Conservation (phyloP, 2,113 vertebrate species). For the Sterrhoptilus dennistouni region DNA sequence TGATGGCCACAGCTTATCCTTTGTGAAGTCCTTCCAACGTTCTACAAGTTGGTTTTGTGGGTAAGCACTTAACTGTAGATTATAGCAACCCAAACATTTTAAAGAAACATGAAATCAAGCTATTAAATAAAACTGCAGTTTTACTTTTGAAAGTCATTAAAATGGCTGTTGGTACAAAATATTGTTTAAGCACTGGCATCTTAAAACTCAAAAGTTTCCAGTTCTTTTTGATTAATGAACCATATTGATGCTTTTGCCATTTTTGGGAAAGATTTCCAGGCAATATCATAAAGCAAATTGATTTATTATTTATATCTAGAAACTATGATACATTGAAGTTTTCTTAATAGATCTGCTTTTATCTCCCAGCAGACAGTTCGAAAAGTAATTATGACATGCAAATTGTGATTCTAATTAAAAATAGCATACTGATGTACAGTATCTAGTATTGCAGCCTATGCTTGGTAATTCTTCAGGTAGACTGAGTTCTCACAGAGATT, state of each 20-base stretch:
- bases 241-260: slow-evolving; percentile 9
- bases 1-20: not conserved
- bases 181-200: slow-evolving; percentile 11
- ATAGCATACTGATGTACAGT: slow-evolving; percentile 5
- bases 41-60: not conserved
- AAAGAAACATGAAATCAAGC: not conserved
- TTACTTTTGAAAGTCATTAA: slow-evolving; percentile 43
- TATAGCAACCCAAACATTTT: not conserved
- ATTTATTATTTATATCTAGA: slow-evolving; percentile 45
- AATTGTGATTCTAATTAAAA: slow-evolving; percentile 63
- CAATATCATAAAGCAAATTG: slow-evolving; percentile 56
- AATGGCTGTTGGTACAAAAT: slow-evolving; percentile 20
- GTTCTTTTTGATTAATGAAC: slow-evolving; percentile 61
- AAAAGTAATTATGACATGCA: slow-evolving; percentile 75
- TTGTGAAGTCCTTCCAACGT: not conserved
- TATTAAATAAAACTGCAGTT: not conserved
- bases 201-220: slow-evolving; percentile 22
- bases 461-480: not conserved
- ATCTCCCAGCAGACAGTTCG: slow-evolving; percentile 63
- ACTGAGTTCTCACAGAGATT: not conserved
- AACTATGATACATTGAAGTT: slow-evolving; percentile 52
- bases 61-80: not conserved
- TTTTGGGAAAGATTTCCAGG: slow-evolving; percentile 24
- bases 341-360: slow-evolving; percentile 65
- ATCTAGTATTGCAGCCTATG: not conserved